Conservation (phyloP, 1,140 invertebrate species). For the Aphelinus atriplicis region DNA sequence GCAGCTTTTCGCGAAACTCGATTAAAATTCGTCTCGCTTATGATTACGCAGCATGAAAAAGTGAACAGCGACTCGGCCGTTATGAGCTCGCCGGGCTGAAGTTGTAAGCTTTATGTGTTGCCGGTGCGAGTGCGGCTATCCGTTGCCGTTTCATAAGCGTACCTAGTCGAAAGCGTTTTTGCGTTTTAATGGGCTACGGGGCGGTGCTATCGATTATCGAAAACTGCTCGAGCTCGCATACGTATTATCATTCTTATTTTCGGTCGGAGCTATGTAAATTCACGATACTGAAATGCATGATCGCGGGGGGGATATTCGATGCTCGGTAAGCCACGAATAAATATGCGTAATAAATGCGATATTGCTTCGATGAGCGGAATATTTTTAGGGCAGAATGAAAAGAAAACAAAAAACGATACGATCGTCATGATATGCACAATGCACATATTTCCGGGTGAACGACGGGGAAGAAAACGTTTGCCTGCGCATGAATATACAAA, state of each 20-base stretch:
- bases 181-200: not conserved
- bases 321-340: not conserved
- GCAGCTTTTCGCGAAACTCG: not conserved
- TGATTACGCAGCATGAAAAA: not conserved
- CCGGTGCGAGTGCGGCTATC: not conserved
- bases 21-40: constrained; percentile 17
- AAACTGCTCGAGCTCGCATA: not conserved
- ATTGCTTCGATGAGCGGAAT: no score
- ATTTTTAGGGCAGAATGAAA: no score
- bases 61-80: not conserved
- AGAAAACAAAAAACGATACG: no score
- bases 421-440: not conserved
- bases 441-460: not conserved
- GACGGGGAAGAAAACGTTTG: no score
- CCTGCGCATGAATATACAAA: not conserved
- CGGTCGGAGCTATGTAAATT: not conserved
- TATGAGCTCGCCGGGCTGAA: no score
- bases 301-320: not conserved
- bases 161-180: not conserved
- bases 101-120: no score
- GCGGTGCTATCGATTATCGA: constrained; percentile 15
- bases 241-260: not conserved
- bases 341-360: not conserved
- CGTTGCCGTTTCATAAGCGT: not conserved
- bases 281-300: not conserved